Base-by-base conservation (phyloP, 2,113 vertebrate genomes). In the Beaufortia kweichowensis region DNA sequence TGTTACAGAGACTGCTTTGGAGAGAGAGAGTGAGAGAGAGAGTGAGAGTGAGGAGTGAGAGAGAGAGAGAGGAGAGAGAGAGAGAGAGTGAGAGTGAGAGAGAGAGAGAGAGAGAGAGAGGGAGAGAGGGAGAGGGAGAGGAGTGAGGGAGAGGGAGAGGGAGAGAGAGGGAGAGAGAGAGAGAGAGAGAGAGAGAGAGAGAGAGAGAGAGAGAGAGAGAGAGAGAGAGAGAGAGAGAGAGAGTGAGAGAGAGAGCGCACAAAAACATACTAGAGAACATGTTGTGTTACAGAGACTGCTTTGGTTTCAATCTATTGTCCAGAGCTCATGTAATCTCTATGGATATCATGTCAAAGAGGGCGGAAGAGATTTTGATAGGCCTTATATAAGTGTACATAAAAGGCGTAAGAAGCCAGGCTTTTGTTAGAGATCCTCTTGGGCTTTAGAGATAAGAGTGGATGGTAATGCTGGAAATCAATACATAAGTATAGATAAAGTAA, bases 381-480 rank as follows among this genome's bases (percentile, higher is more conserved):
- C 73, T 50, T 72, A 41, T 69, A 21, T 75, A 64, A 75, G 70
- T 62, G 33, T 59, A 66, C 39, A 71, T 50, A 62, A 56, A 57
- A 53, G 66, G 33, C 23, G 5, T 23, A 28, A 55, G 56, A 59
- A 75, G 19, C 35, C 64, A 0, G 50, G 21, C 57, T 75, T 75
- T 61, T 78, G 74, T 74, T 53, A 80, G 62, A 23, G 63, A 35
- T 78, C 69, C 64, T 65, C 74, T 73, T 56, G 41, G 72, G 67
- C 56, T 60, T 62, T 62, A 21, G 1, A 75, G 75, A 69, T 67
- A 71, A 17, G 33, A 76, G 74, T 23, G 17, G 29, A 59, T 23
- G 31, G 61, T 50, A 73, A 76, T 70, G 33, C 61, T 78, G 53
- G 70, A 78, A 78, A 81, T 75, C 59, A 76, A 80, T 83, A 62